Conservation (phyloP, 1,140 invertebrate species). For the Cotesia glomerata region DNA sequence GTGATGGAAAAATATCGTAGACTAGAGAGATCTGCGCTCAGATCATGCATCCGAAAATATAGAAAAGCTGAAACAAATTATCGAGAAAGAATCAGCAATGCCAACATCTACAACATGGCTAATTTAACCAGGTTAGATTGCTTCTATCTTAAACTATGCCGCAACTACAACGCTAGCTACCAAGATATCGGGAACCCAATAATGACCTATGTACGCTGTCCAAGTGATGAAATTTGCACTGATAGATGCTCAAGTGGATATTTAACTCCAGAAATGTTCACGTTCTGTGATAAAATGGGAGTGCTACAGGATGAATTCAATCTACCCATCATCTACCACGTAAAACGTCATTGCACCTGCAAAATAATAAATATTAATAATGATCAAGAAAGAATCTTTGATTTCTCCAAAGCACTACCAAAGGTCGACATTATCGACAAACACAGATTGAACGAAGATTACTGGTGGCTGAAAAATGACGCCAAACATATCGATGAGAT, state of each 20-base stretch:
- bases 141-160: background rate
- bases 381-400: background rate
- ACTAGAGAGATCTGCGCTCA: no score
- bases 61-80: no score
- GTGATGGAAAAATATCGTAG: no score
- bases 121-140: background rate
- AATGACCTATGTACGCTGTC: background rate
- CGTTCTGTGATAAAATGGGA: background rate
- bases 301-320: background rate
- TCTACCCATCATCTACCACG: background rate
- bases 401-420: background rate
- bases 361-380: background rate
- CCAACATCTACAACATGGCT: background rate
- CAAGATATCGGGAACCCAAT: background rate
- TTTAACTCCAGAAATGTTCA: background rate
- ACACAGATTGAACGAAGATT: background rate
- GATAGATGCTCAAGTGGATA: background rate
- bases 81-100: no score
- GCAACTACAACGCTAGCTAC: conserved; percentile 29
- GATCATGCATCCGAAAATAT: no score
- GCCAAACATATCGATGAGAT: background rate
- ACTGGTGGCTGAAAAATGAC: no score
- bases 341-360: background rate
- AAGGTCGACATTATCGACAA: background rate
- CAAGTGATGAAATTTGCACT: background rate